Base-by-base conservation (phyloP, 1,140 invertebrate species). In the Chelonus insularis region DNA sequence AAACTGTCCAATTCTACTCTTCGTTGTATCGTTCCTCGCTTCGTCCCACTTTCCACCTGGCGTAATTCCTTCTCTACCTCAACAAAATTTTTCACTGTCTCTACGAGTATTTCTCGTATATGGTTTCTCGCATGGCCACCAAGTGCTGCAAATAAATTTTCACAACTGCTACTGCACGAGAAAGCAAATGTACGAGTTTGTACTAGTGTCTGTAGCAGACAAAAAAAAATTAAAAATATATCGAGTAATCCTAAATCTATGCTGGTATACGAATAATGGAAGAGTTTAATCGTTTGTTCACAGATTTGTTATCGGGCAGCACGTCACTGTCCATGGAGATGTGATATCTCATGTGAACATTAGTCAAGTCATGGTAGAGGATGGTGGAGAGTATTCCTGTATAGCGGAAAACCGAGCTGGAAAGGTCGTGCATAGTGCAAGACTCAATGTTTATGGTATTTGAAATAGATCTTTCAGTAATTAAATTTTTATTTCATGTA, bases 281-380 rank as follows among this genome's bases (percentile, higher is more conserved):
- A 29, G 18, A 39, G 12, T 55, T 55, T 9, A 55, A 55, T 55
- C 11, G 61, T 65, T 64, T 59, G 63, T 68, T 80, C 79, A 36
- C 82, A 91, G 90, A 74, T 88, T 91, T 72, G 86, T 90, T 72
- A 90, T 92, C 69, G 91, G 91, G 21, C 90, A 92, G 72, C 92
- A 91, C 76, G 87, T 91, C 47, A 92, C 90, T 6, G 85, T 88
- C 6, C 87, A 91, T 70, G 91, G 91, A 39, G 91, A 94, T 77
- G 91, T 94, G 61, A 89, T 93, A 73, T 92, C 91, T 75, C 91
- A 92, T 79, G 88, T 93, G 61, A 95, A 95, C 80, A 93, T 95
- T 67, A 91, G 89, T 63, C 87, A 89, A 65, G 90, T 93, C 39
- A 86, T 87, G 78, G 88, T 94, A 4, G 88, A 92, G 73, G 92